Base-by-base conservation (phyloP, 2,888 invertebrate species). In the Microplitis manilae region DNA sequence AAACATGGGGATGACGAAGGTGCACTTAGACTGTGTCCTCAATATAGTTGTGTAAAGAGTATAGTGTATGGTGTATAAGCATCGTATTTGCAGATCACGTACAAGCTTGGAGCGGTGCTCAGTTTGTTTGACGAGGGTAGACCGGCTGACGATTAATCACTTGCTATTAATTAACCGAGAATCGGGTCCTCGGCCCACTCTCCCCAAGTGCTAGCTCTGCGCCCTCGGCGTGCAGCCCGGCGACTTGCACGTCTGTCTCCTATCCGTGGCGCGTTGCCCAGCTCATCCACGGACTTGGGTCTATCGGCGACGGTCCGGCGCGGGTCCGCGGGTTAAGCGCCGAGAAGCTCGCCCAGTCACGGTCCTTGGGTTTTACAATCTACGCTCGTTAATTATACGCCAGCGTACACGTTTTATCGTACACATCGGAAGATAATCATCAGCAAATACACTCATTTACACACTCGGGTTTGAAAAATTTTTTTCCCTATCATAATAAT, bases 101-200 rank as follows among this genome's bases (percentile, higher is more conserved):
- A 84, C 83, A 82, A 83, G 81, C 83, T 81, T 76, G 77, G 77
- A 80, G 83, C 82, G 77, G 73, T 76, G 82, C 84, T 83, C 82
- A 85, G 84, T 85, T 86, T 85, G 86, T 88, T 88, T 87, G 88
- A 87, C 85, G 85, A 88, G 87, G 86, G 86, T 88, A 79, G 75
- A 75, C 70, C 73, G 79, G 77, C 84, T 76, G 81, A 83, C 87
- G 86, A 88, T 88, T 88, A 88, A 88, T 88, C 86, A 86, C 85
- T 85, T 81, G 84, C 85, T 86, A 88, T 88, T 87, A 88, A 88
- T 88, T 88, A 87, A 87, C 87, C 83, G 82, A 81, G 81, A 84
- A 85, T 86, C 83, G 83, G 77, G 74, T 74, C 68, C 68, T 72
- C 17, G n/a, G 13, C 30, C 74, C 70, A 73, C 30, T 41, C 38